Evolutionary conservation across 2,113 vertebrate genomes (phyloP), one percentile per base, ranked within the genome.

Genomic region (Lepus americanus): DNA sequence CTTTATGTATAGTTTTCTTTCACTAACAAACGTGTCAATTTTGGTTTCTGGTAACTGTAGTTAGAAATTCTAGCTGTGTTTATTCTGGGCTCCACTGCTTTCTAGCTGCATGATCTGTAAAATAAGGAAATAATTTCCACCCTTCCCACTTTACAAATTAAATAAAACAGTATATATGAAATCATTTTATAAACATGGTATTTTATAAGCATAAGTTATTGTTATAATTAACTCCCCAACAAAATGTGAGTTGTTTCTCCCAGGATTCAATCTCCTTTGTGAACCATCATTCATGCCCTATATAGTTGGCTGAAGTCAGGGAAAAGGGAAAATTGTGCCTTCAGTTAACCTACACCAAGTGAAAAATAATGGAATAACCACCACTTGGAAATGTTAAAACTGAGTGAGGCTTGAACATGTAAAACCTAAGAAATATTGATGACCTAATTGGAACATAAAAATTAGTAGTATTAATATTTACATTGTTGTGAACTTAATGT

Each of bases 11-110:
- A 8, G 19, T 80, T 95, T 85, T 89, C 64, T 82, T 95, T 87
- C 29, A 94, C 39, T 61, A 91, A 93, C 44, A 13, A 93, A 74
- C 12, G 10, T 77, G 5, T 44, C 29, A 92, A 89, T 94, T 77
- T 23, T 95, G 67, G 39, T 74, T 67, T 89, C 36, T 89, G 22
- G n/a, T 73, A 93, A 39, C 1, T 89, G 12, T n/a, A 83, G 5
- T 92, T 59, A 81, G 72, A 95, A 92, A 96, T 91, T 69, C 23
- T 66, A 90, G 39, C 6, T 96, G 51, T 0, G 70, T 81, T 96
- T 90, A 90, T 94, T 92, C 64, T 94, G 44, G 27, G n/a, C 12
- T 64, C 63, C 94, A 36, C 31, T 93, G 74, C 70, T 89, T 93
- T 79, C 70, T 83, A 93, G 39, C 11, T 91, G 13, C 20, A 92